phyloP scores from a whole-genome alignment of 2,797 vertebrate species.

The Gila robusta region DNA sequence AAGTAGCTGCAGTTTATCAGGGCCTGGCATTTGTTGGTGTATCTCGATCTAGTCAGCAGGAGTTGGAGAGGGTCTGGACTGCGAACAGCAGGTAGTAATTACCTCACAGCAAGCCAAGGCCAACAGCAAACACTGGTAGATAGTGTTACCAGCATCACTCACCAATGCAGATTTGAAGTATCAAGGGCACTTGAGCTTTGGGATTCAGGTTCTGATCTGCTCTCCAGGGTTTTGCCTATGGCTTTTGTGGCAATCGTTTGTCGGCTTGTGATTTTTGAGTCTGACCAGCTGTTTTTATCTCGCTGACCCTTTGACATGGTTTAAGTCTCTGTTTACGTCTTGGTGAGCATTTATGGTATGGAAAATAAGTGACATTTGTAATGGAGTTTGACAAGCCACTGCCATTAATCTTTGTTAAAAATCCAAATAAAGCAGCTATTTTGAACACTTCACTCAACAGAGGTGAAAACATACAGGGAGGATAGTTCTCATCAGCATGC shows the following conservation, averaged over 20 bases:
- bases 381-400: conserved; percentile 18
- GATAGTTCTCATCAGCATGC: conserved; percentile 49
- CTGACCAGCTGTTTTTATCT: conserved; percentile 52
- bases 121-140: conserved; percentile 60
- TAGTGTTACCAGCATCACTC: conserved; percentile 61
- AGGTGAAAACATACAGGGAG: conserved; percentile 20
- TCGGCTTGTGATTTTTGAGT: conserved; percentile 29
- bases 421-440: conserved; percentile 31
- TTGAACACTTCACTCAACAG: conserved; percentile 26
- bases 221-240: conserved; percentile 41
- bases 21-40: conserved; percentile 42
- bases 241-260: conserved; percentile 39
- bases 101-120: conserved; percentile 64
- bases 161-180: conserved; percentile 52
- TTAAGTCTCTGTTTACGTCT: conserved; percentile 38
- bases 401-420: conserved; percentile 42
- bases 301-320: conserved; percentile 34
- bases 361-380: conserved; percentile 36
- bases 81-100: conserved; percentile 65
- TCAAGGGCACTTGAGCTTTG: conserved; percentile 39
- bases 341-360: conserved; percentile 28
- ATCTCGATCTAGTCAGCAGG: conserved; percentile 52
- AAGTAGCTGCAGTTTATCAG: conserved; percentile 21
- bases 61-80: conserved; percentile 42
- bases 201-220: conserved; percentile 54